Evolutionary conservation across 2,113 vertebrate genomes (phyloP), one percentile per base, ranked within the genome.

Genomic region (Microtus pennsylvanicus): DNA sequence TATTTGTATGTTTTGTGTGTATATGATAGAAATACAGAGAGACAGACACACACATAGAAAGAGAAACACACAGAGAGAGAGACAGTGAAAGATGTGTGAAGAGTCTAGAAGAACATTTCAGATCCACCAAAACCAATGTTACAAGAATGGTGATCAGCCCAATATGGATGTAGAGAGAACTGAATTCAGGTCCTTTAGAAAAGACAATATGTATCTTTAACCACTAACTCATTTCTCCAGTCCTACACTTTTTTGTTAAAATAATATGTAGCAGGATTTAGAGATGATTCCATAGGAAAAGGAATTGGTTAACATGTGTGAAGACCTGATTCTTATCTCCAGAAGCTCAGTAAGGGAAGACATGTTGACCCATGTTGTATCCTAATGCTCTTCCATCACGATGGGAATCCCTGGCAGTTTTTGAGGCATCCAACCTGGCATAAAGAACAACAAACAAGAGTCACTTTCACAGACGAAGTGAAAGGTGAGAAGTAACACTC

Each of bases 381-480:
- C 5, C 33, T 26, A 24, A 3, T n/a, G 17, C 33, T 58, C 52
- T 11, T 38, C 19, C 19, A n/a, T 19, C 6, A 13, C 24, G 6
- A 58, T 13, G 11, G 35, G 3, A 58, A 24, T n/a, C 5, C 5
- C 5, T n/a, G 78, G 35, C 11, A 58, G 52, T 81, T n/a, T 38
- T 35, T 58, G 22, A 38, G 21, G 38, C 52, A 81, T 81, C 11
- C 24, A 26, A 58, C 5, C 35, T 38, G 35, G 42, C 21, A 38
- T 7, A 58, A 81, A 58, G 55, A 7, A 26, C 11, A 26, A 55
- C 21, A 58, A 58, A 24, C 35, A 82, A 61, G 78, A 24, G 78
- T 5, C 35, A 0, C 1, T 24, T 58, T 81, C 35, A 38, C 52
- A 58, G 14, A 24, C 2, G 0, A n/a, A 58, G 11, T 81, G 10